phyloP scores from a whole-genome alignment of 2,888 invertebrate species.

The Nowickia ferox region DNA sequence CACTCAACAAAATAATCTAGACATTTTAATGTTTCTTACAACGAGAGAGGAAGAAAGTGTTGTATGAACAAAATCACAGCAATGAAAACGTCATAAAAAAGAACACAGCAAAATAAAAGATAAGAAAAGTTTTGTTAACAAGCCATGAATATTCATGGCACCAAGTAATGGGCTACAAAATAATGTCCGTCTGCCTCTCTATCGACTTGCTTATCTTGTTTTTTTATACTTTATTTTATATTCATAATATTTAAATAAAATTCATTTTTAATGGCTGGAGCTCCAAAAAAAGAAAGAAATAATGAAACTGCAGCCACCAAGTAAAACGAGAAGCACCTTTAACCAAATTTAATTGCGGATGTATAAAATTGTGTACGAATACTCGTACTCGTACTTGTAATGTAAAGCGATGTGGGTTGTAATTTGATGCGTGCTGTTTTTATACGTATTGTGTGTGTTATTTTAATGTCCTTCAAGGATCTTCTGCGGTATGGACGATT shows the following conservation, averaged over 20 bases:
- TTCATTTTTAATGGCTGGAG: conserved; percentile 56
- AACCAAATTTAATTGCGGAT: conserved; percentile 69
- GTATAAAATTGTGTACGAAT: conserved; percentile 32
- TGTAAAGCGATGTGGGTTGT: conserved; percentile 40
- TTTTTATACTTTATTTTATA: conserved; percentile 57
- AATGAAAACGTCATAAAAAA: conserved; percentile 50
- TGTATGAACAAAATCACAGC: conserved; percentile 16
- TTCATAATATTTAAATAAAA: conserved; percentile 62
- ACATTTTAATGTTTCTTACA: conserved; percentile 45
- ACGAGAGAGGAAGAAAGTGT: neutral
- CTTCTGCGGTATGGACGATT: conserved; percentile 41
- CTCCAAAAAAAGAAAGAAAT: neutral
- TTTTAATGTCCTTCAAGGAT: conserved; percentile 57
- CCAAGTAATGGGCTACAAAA: conserved; percentile 51
- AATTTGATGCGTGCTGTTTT: conserved; percentile 17
- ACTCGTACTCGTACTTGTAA: conserved; percentile 5
- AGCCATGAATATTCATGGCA: conserved; percentile 71
- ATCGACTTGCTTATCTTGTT: conserved; percentile 28
- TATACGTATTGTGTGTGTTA: conserved; percentile 24
- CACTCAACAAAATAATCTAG: conserved; percentile 35
- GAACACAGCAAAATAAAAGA: conserved; percentile 55
- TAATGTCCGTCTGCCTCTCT: neutral
- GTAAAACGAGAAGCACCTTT: conserved; percentile 41
- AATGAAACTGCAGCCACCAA: conserved; percentile 24
- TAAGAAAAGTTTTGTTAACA: conserved; percentile 71